Evolutionary conservation across 2,797 vertebrate genomes (phyloP).

Genomic region (Cryptoprocta ferox): DNA sequence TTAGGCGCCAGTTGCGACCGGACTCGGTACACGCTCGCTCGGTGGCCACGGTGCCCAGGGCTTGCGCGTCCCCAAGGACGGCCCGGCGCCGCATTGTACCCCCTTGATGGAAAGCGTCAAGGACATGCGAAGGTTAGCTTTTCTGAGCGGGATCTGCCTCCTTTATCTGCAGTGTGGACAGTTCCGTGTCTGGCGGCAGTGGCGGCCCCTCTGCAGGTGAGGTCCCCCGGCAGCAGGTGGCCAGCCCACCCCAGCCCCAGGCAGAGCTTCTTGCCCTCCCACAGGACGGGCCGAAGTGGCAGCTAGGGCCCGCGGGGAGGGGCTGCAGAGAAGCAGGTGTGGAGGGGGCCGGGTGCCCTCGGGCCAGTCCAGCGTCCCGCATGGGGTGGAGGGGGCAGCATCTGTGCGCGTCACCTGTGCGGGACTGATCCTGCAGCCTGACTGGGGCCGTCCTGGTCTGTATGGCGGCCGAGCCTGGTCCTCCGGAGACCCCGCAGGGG

Average conservation of each 20-base stretch:
- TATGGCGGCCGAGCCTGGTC: background rate
- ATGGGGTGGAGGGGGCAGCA: too few species aligned
- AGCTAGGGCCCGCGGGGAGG: rapidly evolving
- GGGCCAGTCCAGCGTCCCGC: rapidly evolving
- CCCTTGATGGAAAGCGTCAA: background rate
- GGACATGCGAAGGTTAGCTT: rapidly evolving
- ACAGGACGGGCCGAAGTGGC: too few species aligned
- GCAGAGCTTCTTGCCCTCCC: rapidly evolving
- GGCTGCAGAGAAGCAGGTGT: background rate
- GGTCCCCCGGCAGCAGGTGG: rapidly evolving
- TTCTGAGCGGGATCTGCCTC: too few species aligned
- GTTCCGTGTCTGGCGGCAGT: rapidly evolving
- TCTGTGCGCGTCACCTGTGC: rapidly evolving
- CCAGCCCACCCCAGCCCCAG: background rate
- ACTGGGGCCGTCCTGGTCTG: background rate
- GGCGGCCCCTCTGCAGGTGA: background rate
- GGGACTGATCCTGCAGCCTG: background rate
- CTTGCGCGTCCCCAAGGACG: rapidly evolving
- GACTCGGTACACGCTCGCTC: rapidly evolving
- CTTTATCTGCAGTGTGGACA: rapidly evolving
- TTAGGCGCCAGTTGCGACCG: rapidly evolving
- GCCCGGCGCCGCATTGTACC: rapidly evolving
- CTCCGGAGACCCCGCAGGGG: background rate
- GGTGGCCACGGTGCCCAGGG: rapidly evolving
- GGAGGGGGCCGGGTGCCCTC: too few species aligned